A percentile compares a stretch with the other conserved stretches of the same genome.
Evolutionary conservation across 2,797 vertebrate species (phyloP).

Genomic region (Galago senegalensis): DNA sequence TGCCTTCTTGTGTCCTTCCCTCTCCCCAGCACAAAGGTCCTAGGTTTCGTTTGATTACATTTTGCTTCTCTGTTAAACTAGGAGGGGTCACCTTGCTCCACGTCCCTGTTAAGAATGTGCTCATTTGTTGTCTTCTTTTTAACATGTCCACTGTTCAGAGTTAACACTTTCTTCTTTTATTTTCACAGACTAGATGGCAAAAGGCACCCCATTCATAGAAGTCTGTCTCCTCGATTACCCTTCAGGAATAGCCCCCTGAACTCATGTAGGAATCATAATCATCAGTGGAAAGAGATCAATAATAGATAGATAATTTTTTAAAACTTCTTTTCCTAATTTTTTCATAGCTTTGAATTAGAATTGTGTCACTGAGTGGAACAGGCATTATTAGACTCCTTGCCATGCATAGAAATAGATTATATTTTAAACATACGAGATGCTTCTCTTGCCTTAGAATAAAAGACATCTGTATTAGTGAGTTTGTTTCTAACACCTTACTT

Average conservation of each 20-base stretch:
- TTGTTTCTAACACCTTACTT: slow-evolving; percentile 24
- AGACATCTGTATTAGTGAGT: not conserved
- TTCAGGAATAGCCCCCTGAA: slow-evolving; percentile 85
- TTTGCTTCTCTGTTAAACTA: slow-evolving; percentile 89
- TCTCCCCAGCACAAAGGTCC: slow-evolving; percentile 86
- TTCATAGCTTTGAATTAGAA: slow-evolving; percentile 63
- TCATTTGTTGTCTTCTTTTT: slow-evolving; percentile 79
- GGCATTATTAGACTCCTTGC: slow-evolving; percentile 39
- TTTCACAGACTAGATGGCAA: slow-evolving; percentile 88
- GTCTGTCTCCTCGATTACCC: slow-evolving; percentile 83
- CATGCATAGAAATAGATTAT: slow-evolving; percentile 46
- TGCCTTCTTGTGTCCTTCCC: slow-evolving; percentile 83
- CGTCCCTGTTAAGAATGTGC: slow-evolving; percentile 84
- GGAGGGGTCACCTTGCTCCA: slow-evolving; percentile 87
- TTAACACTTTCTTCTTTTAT: slow-evolving; percentile 89
- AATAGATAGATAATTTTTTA: slow-evolving; percentile 48
- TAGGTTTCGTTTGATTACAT: slow-evolving; percentile 89
- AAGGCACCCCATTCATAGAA: slow-evolving; percentile 88
- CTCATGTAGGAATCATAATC: slow-evolving; percentile 82
- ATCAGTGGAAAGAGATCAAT: slow-evolving; percentile 60
- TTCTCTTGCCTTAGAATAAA: slow-evolving; percentile 52
- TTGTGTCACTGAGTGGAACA: slow-evolving; percentile 56
- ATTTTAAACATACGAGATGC: slow-evolving; percentile 28
- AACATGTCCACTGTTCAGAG: slow-evolving; percentile 87
- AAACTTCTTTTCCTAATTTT: slow-evolving; percentile 33